phyloP scores from a whole-genome alignment of 2,888 invertebrate genomes.

The Lingula anatina region DNA sequence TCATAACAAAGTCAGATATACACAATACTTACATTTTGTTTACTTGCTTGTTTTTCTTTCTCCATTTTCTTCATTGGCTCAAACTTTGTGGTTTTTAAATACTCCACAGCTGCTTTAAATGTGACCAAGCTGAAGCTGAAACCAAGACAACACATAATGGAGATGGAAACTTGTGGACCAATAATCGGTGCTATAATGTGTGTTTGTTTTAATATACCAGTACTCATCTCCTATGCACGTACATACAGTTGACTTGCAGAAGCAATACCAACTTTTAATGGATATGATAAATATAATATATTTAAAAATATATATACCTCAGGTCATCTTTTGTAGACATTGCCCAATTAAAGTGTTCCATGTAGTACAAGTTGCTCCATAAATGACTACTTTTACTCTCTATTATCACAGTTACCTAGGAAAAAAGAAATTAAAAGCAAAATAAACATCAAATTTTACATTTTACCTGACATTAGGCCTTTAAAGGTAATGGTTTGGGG shows the following conservation, averaged over 20 bases:
- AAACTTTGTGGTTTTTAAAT: slow-evolving; percentile 36
- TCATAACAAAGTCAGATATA: too few species aligned
- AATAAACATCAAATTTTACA: neutral
- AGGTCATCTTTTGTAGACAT: slow-evolving; percentile 33
- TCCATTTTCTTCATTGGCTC: too few species aligned
- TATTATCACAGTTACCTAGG: slow-evolving; percentile 39
- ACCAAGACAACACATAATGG: slow-evolving; percentile 8
- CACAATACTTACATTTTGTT: too few species aligned
- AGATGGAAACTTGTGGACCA: neutral
- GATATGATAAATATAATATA: too few species aligned
- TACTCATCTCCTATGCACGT: too few species aligned
- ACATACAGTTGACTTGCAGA: too few species aligned
- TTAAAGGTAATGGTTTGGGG: too few species aligned
- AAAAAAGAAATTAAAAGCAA: neutral
- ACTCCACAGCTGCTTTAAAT: slow-evolving; percentile 48
- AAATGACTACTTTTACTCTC: slow-evolving; percentile 35
- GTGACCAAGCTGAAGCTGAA: slow-evolving; percentile 46
- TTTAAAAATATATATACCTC: slow-evolving; percentile 18
- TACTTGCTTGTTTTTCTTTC: too few species aligned
- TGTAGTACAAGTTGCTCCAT: slow-evolving; percentile 39
- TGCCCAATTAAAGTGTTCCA: slow-evolving; percentile 44
- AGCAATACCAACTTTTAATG: too few species aligned
- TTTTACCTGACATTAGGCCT: too few species aligned
- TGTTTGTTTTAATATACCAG: neutral
- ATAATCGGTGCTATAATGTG: neutral